A percentile compares a stretch with the other conserved stretches of the same genome.
Conservation (phyloP, 1,140 invertebrate species). For the Drosophila aff. region DNA sequence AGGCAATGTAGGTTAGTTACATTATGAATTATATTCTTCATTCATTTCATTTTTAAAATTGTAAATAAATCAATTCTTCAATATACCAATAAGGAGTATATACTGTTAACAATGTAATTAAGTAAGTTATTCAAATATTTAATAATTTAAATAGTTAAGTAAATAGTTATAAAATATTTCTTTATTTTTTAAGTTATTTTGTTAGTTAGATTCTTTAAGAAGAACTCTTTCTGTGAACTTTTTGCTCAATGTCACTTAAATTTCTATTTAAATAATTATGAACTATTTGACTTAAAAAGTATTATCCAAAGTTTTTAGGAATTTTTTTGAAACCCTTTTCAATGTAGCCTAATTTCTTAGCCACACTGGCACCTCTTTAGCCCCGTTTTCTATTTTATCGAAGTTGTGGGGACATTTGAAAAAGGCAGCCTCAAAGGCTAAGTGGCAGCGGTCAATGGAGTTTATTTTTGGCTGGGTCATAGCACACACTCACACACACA, state of each 20-base stretch:
- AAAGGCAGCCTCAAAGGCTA: constrained; percentile 9
- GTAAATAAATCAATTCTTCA: neutral
- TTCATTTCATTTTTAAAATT: neutral
- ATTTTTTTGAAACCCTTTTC: neutral
- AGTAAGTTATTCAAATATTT: too few relatives aligned
- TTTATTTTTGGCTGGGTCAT: constrained; percentile 58
- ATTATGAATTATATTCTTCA: neutral
- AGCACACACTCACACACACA: constrained; percentile 5
- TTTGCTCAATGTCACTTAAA: neutral
- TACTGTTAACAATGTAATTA: too few relatives aligned
- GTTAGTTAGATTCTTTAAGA: neutral
- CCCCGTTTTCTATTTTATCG: neutral
- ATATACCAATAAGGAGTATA: too few relatives aligned
- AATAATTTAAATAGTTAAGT: too few relatives aligned
- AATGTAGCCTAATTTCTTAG: neutral
- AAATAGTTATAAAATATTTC: neutral
- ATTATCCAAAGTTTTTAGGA: neutral
- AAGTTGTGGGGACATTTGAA: constrained; percentile 6
- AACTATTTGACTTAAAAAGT: neutral
- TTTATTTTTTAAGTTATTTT: neutral
- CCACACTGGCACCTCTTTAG: neutral
- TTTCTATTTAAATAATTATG: neutral
- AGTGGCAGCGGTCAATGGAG: constrained; percentile 45
- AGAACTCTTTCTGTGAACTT: neutral
- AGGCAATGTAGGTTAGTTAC: too few relatives aligned